phyloP scores from a whole-genome alignment of 2,888 invertebrate genomes.

The Epirrhoe alternata region DNA sequence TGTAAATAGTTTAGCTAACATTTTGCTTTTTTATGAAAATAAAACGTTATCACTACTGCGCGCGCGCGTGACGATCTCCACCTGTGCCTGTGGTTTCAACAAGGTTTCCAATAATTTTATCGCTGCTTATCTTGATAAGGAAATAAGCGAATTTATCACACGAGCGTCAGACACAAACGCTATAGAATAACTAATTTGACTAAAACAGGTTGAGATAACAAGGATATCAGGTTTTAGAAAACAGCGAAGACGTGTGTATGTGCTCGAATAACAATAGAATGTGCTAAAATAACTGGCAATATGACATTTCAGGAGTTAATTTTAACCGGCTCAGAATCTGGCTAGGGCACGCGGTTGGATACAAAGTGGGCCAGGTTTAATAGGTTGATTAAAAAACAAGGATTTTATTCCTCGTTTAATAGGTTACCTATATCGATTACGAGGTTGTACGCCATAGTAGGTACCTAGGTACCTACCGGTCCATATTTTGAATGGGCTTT shows the following conservation, averaged over 20 bases:
- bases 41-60: slow-evolving; percentile 29
- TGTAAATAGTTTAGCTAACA: slow-evolving; percentile 77
- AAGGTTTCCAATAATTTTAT: slow-evolving; percentile 73
- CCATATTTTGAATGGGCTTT: no score
- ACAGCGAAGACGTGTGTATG: slow-evolving; percentile 19
- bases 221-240: slow-evolving; percentile 15
- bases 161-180: slow-evolving; percentile 30
- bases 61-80: slow-evolving; percentile 60
- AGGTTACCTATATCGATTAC: no score
- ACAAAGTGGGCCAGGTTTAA: slow-evolving; percentile 21
- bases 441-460: no score
- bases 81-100: slow-evolving; percentile 61
- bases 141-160: slow-evolving; percentile 72
- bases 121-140: slow-evolving; percentile 79
- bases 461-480: no score
- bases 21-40: slow-evolving; percentile 53
- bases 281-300: slow-evolving; percentile 36
- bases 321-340: slow-evolving; percentile 35
- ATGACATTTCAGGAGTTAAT: slow-evolving; percentile 45
- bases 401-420: no score
- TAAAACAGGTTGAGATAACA: slow-evolving; percentile 18
- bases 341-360: slow-evolving; percentile 17
- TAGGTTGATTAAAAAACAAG: slow-evolving; percentile 13
- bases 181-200: slow-evolving; percentile 34
- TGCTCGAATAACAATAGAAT: slow-evolving; percentile 38